These are phyloP conservation scores for Aphis craccivora DNA, from an alignment of 1,140 invertebrate species.

Conservation along the genomic window DNA sequence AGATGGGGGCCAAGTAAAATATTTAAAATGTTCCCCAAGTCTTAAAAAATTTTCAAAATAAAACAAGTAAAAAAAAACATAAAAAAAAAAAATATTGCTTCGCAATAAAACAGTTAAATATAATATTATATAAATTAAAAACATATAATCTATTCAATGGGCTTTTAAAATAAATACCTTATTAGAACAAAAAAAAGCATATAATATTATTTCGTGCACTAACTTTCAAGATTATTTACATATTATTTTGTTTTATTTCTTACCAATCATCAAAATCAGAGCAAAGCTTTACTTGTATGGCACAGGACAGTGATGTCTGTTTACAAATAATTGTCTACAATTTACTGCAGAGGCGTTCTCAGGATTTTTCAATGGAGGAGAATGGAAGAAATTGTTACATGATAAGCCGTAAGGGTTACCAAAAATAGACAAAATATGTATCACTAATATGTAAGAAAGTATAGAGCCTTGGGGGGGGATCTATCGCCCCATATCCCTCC, in stretches of 20 bases:
- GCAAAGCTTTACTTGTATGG: not conserved
- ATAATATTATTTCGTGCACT: not conserved
- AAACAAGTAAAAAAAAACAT: too few relatives aligned
- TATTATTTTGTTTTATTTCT: not conserved
- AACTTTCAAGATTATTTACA: not conserved
- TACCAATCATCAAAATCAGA: not conserved
- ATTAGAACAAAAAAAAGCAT: not conserved
- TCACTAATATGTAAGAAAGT: too few relatives aligned
- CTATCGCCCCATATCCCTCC: too few relatives aligned
- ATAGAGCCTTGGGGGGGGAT: too few relatives aligned
- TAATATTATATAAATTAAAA: conserved; percentile 4
- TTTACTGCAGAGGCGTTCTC: too few relatives aligned
- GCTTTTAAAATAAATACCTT: not conserved
- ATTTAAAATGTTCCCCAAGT: conserved; percentile 11
- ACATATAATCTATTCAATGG: not conserved
- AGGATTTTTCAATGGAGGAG: too few relatives aligned
- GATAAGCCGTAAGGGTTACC: too few relatives aligned
- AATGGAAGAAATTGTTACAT: too few relatives aligned
- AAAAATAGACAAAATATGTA: too few relatives aligned
- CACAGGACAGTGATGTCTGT: not conserved
- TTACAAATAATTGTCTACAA: too few relatives aligned
- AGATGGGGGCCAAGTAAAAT: conserved; percentile 22
- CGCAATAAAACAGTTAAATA: not conserved
- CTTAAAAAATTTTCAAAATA: not conserved
- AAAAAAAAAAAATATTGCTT: too few relatives aligned